phyloP scores from a whole-genome alignment of 2,888 invertebrate genomes.

The Chesias legatella region DNA sequence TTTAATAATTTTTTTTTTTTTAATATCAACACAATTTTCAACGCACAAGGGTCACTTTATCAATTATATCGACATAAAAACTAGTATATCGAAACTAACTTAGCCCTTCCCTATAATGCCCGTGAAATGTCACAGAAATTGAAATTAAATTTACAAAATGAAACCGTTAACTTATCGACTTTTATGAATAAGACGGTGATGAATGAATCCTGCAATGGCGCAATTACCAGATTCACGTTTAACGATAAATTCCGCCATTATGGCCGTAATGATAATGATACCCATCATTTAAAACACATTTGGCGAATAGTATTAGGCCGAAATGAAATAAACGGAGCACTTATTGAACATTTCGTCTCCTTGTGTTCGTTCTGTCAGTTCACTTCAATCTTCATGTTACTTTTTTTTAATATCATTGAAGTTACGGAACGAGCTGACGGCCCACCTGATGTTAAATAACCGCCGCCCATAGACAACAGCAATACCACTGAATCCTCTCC shows the following conservation, averaged over 20 bases:
- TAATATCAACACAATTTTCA: too few species aligned
- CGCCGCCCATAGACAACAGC: too few species aligned
- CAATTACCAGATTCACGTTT: slow-evolving; percentile 36
- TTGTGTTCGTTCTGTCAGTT: too few species aligned
- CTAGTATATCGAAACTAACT: slow-evolving; percentile 27
- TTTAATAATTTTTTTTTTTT: too few species aligned
- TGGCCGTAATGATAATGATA: slow-evolving; percentile 16
- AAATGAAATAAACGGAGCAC: too few species aligned
- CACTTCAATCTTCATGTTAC: too few species aligned
- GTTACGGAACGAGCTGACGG: too few species aligned
- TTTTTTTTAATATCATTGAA: too few species aligned
- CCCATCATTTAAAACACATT: slow-evolving; percentile 33
- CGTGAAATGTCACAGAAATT: slow-evolving; percentile 46
- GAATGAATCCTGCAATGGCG: slow-evolving; percentile 54
- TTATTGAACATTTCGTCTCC: too few species aligned
- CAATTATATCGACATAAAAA: slow-evolving; percentile 14
- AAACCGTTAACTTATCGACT: slow-evolving; percentile 68
- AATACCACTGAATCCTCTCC: too few species aligned
- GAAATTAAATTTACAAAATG: slow-evolving; percentile 69
- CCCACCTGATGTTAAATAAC: too few species aligned
- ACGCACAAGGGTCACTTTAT: too few species aligned
- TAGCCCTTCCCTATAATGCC: slow-evolving; percentile 35
- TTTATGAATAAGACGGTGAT: slow-evolving; percentile 66
- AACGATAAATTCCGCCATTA: slow-evolving; percentile 27
- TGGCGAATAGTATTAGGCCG: slow-evolving; percentile 24